A percentile compares a stretch with the other conserved stretches of the same genome.
Evolutionary conservation across 1,140 invertebrate species (phyloP).

Genomic region (Papilio machaon): DNA sequence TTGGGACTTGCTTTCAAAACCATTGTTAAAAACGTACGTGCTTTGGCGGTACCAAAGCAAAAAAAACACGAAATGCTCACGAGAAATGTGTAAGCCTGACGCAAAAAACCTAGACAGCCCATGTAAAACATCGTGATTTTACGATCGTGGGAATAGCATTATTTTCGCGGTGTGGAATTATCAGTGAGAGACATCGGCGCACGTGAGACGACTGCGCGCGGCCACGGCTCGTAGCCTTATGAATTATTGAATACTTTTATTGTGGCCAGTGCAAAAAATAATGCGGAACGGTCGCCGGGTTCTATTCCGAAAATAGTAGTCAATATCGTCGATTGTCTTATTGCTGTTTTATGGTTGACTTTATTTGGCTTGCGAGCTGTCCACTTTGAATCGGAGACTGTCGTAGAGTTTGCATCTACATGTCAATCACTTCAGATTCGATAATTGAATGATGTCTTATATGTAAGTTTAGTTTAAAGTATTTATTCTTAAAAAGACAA

Average conservation of each 20-base stretch:
- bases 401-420: not conserved
- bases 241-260: slow-evolving; percentile 79
- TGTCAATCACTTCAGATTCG: not conserved
- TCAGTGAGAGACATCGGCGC: slow-evolving; percentile 64
- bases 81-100: slow-evolving; percentile 28
- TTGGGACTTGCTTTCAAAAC: too few relatives aligned
- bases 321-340: slow-evolving; percentile 60
- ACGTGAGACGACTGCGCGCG: slow-evolving; percentile 66
- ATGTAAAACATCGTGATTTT: slow-evolving; percentile 73
- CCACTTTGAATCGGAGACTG: slow-evolving; percentile 45
- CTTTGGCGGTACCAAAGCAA: not conserved
- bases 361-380: slow-evolving; percentile 64
- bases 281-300: slow-evolving; percentile 54
- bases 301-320: slow-evolving; percentile 75
- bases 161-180: slow-evolving; percentile 67
- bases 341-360: slow-evolving; percentile 63
- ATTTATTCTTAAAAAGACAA: too few relatives aligned
- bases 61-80: slow-evolving; percentile 38
- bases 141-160: slow-evolving; percentile 75
- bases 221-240: slow-evolving; percentile 60
- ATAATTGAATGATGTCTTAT: not conserved
- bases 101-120: slow-evolving; percentile 44
- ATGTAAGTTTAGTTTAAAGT: too few relatives aligned
- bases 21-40: too few relatives aligned
- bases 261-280: slow-evolving; percentile 69